Percentiles rank a stretch among this genome's conserved stretches.
Conservation (phyloP, 2,797 vertebrate species). For the Phoebastria nigripes region DNA sequence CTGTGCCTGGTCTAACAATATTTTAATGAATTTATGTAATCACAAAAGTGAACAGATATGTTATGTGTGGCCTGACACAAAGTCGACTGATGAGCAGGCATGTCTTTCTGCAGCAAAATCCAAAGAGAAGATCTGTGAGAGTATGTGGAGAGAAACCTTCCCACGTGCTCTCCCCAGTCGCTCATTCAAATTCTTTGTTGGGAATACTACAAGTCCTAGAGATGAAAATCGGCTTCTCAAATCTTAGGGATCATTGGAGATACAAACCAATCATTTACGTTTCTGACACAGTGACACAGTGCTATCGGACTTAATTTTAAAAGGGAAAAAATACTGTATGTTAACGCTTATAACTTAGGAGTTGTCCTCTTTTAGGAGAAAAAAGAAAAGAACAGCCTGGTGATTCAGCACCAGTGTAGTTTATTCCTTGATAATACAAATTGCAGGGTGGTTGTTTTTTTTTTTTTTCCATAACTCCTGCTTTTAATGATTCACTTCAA, state of each 20-base stretch:
- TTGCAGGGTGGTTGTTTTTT: neutral
- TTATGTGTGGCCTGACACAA: neutral
- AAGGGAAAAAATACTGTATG: neutral
- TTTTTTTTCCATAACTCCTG: neutral
- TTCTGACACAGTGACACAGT: neutral
- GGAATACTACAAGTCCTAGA: neutral
- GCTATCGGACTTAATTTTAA: neutral
- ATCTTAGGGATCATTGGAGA: neutral
- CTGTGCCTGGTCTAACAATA: neutral
- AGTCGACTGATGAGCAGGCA: rapidly evolving
- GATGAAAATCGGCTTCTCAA: neutral
- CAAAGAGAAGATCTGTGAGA: neutral
- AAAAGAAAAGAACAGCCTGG: neutral
- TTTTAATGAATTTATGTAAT: neutral
- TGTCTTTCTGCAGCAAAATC: neutral
- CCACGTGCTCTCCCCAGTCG: neutral
- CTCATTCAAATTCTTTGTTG: neutral
- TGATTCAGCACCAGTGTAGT: neutral
- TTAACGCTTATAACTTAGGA: neutral
- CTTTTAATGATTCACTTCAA: neutral
- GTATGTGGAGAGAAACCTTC: neutral
- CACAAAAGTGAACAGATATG: neutral
- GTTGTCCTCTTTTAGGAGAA: neutral
- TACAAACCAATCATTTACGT: neutral
- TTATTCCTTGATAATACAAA: neutral